Base-by-base conservation (phyloP, 2,113 vertebrate genomes). In the Microtus oregoni region DNA sequence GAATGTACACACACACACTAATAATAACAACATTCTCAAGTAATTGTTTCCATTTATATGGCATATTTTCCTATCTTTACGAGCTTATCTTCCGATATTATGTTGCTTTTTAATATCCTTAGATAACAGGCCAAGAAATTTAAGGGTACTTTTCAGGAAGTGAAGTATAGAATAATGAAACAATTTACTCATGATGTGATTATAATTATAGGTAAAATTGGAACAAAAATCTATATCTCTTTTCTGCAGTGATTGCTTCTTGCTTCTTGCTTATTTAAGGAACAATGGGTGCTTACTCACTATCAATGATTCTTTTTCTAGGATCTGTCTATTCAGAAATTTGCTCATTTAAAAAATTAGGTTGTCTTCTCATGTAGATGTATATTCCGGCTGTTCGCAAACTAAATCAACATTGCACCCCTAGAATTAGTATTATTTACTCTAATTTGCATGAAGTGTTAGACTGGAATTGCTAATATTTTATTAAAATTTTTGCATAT, bases 201-300 rank as follows among this genome's bases (percentile, higher is more conserved):
- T 93, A 89, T 86, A 89, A 82, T 91, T 58, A 86, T 10, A 88
- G 35, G 50, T 72, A 58, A 72, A 91, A 86, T 32, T 86, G 41
- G 12, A 15, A 91, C 19, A 26, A 61, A 81, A 86, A 63, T 63
- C 13, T 32, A 5, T 41, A 70, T 77, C 47, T 61, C 38, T 58
- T 78, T 86, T 38, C 9, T 95, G n/a, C 1, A 44, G 22, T 73
- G 26, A 28, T 58, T 95, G 20, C 38, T 90, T 86, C 61, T 55
- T 95, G 19, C n/a, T 90, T 87, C 63, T 86, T 86, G 55, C 1
- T 89, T 76, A 24, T 20, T 50, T 15, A 76, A 10, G 26, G n/a
- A 50, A 67, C 30, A 63, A 47, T 1, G n/a, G 12, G 61, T 67
- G 8, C 61, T 94, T 47, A 32, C 28, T 68, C 85, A 0, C 47